Evolutionary conservation across 2,888 invertebrate genomes (phyloP), one percentile per base, ranked within the genome.

Genomic region (Amaurobius ferox): DNA sequence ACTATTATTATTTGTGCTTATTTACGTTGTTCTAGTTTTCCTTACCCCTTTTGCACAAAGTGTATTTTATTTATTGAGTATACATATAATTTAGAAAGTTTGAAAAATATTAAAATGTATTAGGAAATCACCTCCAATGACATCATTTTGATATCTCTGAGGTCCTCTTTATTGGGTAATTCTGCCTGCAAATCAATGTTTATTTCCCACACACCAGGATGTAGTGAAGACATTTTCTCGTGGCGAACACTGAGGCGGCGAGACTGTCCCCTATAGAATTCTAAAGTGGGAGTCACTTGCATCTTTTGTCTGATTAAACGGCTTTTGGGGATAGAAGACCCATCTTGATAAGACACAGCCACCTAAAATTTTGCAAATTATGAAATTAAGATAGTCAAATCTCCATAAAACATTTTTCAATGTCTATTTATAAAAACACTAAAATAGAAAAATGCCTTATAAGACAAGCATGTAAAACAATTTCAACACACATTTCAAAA

Each of bases 291-390:
- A 16, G 92, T 92, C 16, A 97, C 93, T 89, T 94, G 93, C 92
- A 97, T 93, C 0, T 93, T 91, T 66, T 95, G 94, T 70, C 93
- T 93, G 0, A 91, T 90, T 55, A 96, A 92, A 79, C 94, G 94
- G 90, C 94, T 93, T 1, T 91, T 89, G 28, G 95, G 93, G 28
- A 97, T 92, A 0, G 94, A 94, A 0, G 98, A 97, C 0, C 97
- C 96, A 91, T 98, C 98, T 91, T 96, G 96, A 92, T 96, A 97
- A 0, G 97, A 96, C 0, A 97, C 96, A 11, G 95, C 95, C 90
- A 98, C 93, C 94, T 96, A 91, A 0, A 92, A 89, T 35, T 7
- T 9, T 7, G 5, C 9, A 35, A n/a, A n/a, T n/a, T n/a, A n/a
- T n/a, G n/a, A n/a, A n/a, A n/a, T n/a, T n/a, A n/a, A n/a, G n/a